Evolutionary conservation across 2,797 vertebrate genomes (phyloP), one percentile per base, ranked within the genome.

Genomic region (Phylloscopus collybita): DNA sequence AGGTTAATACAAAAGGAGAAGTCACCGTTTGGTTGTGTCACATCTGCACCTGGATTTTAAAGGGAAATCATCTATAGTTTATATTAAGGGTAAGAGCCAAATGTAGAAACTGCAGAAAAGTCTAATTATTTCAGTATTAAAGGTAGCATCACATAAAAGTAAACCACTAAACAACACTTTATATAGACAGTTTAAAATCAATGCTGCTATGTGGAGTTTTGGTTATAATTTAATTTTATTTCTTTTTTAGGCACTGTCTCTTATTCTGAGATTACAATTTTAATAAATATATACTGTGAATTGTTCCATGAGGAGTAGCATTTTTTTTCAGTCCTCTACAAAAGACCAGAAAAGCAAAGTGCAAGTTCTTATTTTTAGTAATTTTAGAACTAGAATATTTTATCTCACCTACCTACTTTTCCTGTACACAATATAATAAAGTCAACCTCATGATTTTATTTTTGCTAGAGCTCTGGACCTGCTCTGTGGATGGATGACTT

Each of bases 1-100:
- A 50, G 44, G 59, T 74, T 91, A 86, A 94, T 32, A 56, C 16
- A 86, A 92, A 93, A 86, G 36, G 10, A 79, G 80, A 95, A 94
- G 67, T 93, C 86, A 64, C 12, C 44, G 4, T 23, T 71, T 38
- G 14, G 8, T 73, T 90, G 67, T 75, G n/a, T 38, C 54, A 22
- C 34, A 30, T 53, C 6, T 64, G n/a, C 26, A 38, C 56, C 44
- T 79, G 60, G 75, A 86, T 94, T 64, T 92, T 86, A 87, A 95
- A 89, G 56, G 19, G 4, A 87, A 85, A 88, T 42, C 27, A 54
- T 20, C 32, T 69, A 51, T 26, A 45, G n/a, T 87, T 94, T 80
- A 82, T 54, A 88, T 30, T 53, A 51, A 70, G 30, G 32, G 12
- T 69, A 50, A 86, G 5, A 91, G 49, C 2, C 51, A 79, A 53